Base-by-base conservation (phyloP, 2,888 invertebrate species). In the Rotaria sp. region DNA sequence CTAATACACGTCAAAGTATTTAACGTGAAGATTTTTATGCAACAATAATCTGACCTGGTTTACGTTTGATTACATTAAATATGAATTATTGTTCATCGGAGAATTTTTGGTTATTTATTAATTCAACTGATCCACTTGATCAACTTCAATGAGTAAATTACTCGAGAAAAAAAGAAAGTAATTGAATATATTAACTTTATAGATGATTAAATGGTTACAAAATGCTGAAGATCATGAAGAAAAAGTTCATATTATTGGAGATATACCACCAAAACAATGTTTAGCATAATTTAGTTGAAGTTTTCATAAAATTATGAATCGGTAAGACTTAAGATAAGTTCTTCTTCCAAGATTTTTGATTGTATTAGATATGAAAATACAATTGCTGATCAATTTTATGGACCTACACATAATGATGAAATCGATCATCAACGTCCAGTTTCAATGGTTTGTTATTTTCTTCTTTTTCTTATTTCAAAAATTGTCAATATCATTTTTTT, bases 71-170 rank as follows among this genome's bases (percentile, higher is more conserved):
- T 87, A 94, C 94, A 0, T 89, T 96, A 2, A 96, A 96, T 89
- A 95, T 94, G 89, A 96, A 95, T 89, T 94, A 94, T 87, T 95
- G 95, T 88, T 96, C 96, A 90, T 96, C 95, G 90, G 95, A 95
- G 90, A 97, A 96, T 92, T 97, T 96, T 96, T 95, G 95, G 94
- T 88, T 95, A 45, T 92, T 94, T 38, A 92, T 97, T 88, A 97
- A 95, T 88, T 94, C 96, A 88, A 97, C 96, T 0, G 95, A 95
- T 89, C 94, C 94, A 2, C 93, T 94, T 88, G 93, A 92, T 8
- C 95, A 96, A 90, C 92, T 97, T 85, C 93, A 94, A 86, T 97
- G 96, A 96, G 91, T 97, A 55, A 93, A 1, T 94, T 94, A 85
- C 91, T 5, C 26, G 11, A 30, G 21, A n/a, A n/a, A n/a, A n/a